Conservation (phyloP, 2,797 vertebrate genomes). For the Anas bernieri region DNA sequence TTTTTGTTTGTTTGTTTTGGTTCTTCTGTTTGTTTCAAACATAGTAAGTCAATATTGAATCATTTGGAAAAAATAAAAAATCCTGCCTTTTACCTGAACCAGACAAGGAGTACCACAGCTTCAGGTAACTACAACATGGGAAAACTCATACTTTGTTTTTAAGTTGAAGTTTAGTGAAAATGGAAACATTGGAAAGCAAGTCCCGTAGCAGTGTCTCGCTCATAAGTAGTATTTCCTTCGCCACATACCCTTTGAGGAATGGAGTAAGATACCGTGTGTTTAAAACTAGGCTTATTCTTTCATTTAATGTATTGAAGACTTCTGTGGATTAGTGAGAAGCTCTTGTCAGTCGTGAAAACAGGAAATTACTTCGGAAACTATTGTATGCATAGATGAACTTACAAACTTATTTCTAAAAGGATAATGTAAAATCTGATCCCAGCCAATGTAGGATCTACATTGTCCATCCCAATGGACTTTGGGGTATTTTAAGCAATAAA, state of each 20-base stretch:
- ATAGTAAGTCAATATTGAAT: background rate
- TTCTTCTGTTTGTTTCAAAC: background rate
- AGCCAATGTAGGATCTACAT: background rate
- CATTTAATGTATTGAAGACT: background rate
- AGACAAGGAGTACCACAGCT: background rate
- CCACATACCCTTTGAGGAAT: background rate
- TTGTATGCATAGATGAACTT: background rate
- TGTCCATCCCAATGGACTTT: background rate
- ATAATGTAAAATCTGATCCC: background rate
- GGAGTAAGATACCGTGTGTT: background rate
- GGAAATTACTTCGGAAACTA: background rate
- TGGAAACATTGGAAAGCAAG: background rate
- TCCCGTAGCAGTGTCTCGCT: background rate
- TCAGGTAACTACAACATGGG: background rate
- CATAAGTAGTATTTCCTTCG: background rate
- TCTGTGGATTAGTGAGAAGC: background rate
- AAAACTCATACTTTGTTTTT: background rate
- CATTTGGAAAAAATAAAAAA: background rate
- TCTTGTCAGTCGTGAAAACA: background rate
- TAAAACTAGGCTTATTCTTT: background rate
- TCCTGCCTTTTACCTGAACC: background rate
- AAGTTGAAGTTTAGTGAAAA: background rate
- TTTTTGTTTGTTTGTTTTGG: no score
- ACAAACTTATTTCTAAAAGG: background rate
- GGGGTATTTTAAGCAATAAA: background rate